Conservation (phyloP, 2,113 vertebrate genomes). For the Tonatia bakeri region DNA sequence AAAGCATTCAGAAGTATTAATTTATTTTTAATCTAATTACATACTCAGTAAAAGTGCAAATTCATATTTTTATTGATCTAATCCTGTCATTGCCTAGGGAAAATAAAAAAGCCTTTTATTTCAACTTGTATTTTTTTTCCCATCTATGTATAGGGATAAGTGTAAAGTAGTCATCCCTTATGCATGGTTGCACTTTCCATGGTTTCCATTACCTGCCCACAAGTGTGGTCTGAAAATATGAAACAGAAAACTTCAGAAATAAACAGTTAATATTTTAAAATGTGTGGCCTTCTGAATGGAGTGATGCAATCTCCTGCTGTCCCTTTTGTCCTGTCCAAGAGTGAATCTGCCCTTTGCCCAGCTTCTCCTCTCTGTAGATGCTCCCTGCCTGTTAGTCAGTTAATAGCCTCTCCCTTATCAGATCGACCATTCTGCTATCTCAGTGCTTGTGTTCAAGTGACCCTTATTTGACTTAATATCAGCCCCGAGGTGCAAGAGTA, state of each 20-base stretch:
- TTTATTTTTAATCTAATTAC: conserved; percentile 32
- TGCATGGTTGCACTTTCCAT: not conserved
- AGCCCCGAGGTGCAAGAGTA: not conserved
- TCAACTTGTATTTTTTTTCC: not conserved
- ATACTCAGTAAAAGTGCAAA: not conserved
- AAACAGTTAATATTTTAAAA: not conserved
- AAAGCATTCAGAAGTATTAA: not conserved
- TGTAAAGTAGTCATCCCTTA: not conserved
- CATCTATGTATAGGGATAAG: not conserved
- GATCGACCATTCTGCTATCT: not conserved
- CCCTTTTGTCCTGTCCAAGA: not conserved
- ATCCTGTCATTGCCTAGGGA: not conserved
- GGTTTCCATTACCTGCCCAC: not conserved
- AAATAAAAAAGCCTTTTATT: not conserved
- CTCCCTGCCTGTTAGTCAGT: not conserved
- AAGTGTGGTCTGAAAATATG: not conserved
- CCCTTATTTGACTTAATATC: not conserved
- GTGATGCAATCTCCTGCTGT: not conserved
- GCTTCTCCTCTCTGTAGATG: not conserved
- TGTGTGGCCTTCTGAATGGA: not conserved
- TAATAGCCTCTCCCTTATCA: too few species aligned
- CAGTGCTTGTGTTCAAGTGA: not conserved
- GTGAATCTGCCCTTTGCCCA: not conserved
- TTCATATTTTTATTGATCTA: conserved; percentile 40
- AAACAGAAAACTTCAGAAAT: not conserved